Evolutionary conservation across 2,888 invertebrate genomes (phyloP).

Genomic region (Acanthosepion lycidas): DNA sequence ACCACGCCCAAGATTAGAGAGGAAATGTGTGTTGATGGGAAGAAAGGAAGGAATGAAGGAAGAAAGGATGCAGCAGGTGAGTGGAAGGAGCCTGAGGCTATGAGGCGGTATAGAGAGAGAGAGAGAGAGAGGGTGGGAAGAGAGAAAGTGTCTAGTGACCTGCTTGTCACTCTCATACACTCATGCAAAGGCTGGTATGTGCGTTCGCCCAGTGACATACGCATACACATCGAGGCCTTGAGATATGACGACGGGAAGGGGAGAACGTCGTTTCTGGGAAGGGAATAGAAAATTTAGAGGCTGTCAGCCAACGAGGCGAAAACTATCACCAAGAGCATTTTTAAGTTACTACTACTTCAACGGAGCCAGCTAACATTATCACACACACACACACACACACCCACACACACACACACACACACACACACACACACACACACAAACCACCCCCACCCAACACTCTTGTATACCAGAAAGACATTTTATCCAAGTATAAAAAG

Average conservation of each 20-base stretch:
- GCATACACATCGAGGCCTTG: not conserved
- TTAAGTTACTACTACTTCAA: not conserved
- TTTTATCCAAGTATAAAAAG: not conserved
- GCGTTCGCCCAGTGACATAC: not conserved
- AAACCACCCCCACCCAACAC: not conserved
- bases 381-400: too few species aligned
- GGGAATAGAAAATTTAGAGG: not conserved
- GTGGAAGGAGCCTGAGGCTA: not conserved
- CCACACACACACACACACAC: too few species aligned
- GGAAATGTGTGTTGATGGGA: conserved; percentile 6
- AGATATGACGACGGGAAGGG: not conserved
- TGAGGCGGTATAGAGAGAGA: too few species aligned
- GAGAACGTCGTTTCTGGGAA: not conserved
- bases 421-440: too few species aligned
- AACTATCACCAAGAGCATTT: not conserved
- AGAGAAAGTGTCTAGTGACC: not conserved
- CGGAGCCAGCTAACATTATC: not conserved
- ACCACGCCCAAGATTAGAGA: conserved; percentile 16
- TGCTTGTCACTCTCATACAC: not conserved
- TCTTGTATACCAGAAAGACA: too few species aligned
- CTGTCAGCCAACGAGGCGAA: not conserved
- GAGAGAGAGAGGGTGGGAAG: not conserved
- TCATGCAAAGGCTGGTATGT: not conserved
- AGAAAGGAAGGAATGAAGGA: not conserved
- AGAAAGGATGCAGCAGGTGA: not conserved